Percentiles rank a stretch among this genome's conserved stretches.
Evolutionary conservation across 35 echinoderm and acorn worm species (phyloP).

Genomic region (Strongylocentrotus purpuratus): DNA sequence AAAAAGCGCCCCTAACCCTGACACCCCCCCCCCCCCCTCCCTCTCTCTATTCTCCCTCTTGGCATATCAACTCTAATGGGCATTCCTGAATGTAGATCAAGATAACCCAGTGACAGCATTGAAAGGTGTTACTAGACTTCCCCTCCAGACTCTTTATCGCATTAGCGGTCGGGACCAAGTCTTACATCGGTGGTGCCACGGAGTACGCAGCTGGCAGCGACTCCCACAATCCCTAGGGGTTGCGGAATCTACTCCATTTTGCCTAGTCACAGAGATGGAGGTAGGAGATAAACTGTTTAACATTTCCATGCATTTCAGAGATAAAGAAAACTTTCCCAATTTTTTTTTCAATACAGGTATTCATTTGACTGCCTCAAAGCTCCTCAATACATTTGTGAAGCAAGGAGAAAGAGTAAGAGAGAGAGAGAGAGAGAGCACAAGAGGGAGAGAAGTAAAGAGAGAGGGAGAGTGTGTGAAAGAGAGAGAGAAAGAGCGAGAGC

Average conservation of each 20-base stretch:
- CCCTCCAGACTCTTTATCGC: conserved; percentile 25
- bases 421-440: not conserved
- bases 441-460: too few species aligned
- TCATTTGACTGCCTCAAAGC: not conserved
- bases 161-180: conserved; percentile 11
- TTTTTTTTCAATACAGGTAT: not conserved
- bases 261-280: conserved; percentile 31
- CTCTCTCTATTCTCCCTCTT: not conserved
- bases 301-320: conserved; percentile 26
- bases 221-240: conserved; percentile 3
- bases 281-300: conserved; percentile 21
- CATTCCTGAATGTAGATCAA: conserved; percentile 12
- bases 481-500: too few species aligned
- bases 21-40: too few species aligned
- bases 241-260: conserved; percentile 28
- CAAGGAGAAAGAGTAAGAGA: not conserved
- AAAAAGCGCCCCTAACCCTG: not conserved
- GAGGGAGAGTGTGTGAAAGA: not conserved
- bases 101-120: conserved; percentile 9
- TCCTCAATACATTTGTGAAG: not conserved
- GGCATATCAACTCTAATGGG: conserved; percentile 19
- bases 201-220: conserved; percentile 16
- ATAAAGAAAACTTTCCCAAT: not conserved
- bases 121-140: conserved; percentile 36
- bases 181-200: not conserved